Evolutionary conservation across 2,888 invertebrate genomes (phyloP).

Genomic region (Anoncus sp.): DNA sequence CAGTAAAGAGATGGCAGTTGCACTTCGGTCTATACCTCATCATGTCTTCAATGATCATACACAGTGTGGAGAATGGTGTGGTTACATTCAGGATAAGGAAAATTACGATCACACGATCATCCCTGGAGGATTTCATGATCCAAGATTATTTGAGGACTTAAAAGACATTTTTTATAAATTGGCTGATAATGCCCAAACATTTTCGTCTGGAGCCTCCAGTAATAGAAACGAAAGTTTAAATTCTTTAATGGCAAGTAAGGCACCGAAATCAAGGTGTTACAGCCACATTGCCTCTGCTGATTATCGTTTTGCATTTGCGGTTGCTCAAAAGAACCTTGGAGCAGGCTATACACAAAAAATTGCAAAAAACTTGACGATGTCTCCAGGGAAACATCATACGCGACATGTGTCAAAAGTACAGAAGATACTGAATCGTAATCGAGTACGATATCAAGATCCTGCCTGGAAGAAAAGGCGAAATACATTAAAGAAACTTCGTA

Average conservation of each 20-base stretch:
- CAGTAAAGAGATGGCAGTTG: neutral
- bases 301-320: constrained; percentile 13
- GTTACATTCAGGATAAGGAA: neutral
- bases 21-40: neutral
- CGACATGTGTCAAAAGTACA: no score
- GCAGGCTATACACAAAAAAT: constrained; percentile 19
- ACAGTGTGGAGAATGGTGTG: neutral
- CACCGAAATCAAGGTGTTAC: constrained; percentile 17
- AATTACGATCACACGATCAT: neutral
- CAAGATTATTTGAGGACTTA: neutral
- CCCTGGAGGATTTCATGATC: neutral
- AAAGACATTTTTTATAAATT: neutral
- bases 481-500: no score
- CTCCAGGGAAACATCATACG: no score
- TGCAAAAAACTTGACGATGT: neutral
- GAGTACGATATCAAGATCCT: no score
- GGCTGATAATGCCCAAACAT: neutral
- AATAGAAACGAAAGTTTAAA: no score
- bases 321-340: constrained; percentile 29
- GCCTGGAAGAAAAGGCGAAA: no score
- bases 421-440: no score
- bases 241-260: constrained; percentile 25
- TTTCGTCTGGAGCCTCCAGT: constrained; percentile 27
- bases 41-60: neutral
- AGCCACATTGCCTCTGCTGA: constrained; percentile 31